These are phyloP conservation scores for Yponomeuta evonymella DNA, from an alignment of 2,888 invertebrate genomes.

Conservation along the genomic window DNA sequence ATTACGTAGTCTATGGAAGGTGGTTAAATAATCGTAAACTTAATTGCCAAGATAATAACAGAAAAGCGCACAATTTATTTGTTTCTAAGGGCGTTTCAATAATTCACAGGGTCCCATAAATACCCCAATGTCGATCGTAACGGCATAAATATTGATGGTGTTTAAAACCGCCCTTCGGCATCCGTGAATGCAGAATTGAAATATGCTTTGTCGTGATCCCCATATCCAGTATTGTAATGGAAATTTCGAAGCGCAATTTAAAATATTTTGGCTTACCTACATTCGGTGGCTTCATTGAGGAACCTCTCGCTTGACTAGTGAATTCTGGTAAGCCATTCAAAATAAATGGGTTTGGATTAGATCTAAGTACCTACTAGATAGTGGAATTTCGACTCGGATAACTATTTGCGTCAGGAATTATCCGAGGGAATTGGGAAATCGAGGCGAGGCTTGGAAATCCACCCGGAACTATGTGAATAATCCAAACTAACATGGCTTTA, in stretches of 20 bases:
- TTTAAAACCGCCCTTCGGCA: neutral
- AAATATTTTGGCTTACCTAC: neutral
- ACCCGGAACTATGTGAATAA: neutral
- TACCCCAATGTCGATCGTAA: neutral
- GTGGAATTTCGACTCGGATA: too few species aligned
- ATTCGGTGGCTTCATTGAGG: neutral
- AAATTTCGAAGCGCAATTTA: neutral
- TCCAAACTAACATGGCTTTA: neutral
- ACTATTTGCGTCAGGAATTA: neutral
- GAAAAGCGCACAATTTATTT: too few species aligned
- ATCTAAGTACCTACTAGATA: too few species aligned
- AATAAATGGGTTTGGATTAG: neutral
- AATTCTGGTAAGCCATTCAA: neutral
- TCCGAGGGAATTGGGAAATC: neutral
- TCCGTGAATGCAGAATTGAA: slow-evolving; percentile 3
- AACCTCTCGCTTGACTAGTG: neutral
- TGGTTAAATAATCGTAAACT: too few species aligned
- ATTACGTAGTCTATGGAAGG: too few species aligned
- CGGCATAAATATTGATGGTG: slow-evolving; percentile 7
- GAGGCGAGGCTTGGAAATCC: neutral
- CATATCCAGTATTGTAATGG: neutral
- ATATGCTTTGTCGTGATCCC: slow-evolving; percentile 1
- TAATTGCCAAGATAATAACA: too few species aligned
- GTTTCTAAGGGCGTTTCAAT: too few species aligned
- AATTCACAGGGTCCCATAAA: neutral